phyloP scores from a whole-genome alignment of 1,140 invertebrate species.

The Lanistes nyassanus region DNA sequence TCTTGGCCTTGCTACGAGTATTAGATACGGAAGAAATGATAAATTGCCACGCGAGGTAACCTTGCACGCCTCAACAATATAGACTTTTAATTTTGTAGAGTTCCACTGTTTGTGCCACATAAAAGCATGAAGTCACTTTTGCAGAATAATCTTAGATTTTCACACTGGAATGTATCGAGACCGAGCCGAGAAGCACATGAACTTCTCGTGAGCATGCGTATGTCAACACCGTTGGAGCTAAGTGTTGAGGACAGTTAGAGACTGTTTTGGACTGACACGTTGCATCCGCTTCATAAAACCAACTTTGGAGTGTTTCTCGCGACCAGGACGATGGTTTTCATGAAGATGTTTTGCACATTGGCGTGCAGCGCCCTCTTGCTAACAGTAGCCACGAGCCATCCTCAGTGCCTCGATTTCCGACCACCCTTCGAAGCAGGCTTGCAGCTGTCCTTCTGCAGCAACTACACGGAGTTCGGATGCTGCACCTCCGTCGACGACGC shows the following conservation, averaged over 20 bases:
- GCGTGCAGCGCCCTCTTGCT: background rate
- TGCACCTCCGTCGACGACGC: slow-evolving; percentile 47
- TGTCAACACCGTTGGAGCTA: background rate
- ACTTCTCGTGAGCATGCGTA: too few species aligned
- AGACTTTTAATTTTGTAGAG: too few species aligned
- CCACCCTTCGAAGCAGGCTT: slow-evolving; percentile 53
- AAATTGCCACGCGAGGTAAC: too few species aligned
- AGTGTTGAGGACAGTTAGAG: background rate
- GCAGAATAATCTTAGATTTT: too few species aligned
- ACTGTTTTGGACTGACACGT: background rate
- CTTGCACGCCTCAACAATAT: too few species aligned
- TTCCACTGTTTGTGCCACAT: too few species aligned
- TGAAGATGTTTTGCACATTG: background rate
- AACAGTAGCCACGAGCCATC: slow-evolving; percentile 36
- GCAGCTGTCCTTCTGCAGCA: slow-evolving; percentile 48
- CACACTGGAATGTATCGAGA: too few species aligned
- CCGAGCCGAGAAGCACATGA: too few species aligned
- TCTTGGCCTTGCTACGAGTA: too few species aligned
- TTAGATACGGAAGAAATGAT: too few species aligned
- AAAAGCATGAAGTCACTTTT: too few species aligned
- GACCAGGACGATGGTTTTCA: background rate
- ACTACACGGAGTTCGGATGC: slow-evolving; percentile 58
- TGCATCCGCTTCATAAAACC: background rate
- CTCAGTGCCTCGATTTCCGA: slow-evolving; percentile 61
- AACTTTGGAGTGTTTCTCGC: too few species aligned